Base-by-base conservation (phyloP, 2,797 vertebrate species). In the Nyctibius grandis region DNA sequence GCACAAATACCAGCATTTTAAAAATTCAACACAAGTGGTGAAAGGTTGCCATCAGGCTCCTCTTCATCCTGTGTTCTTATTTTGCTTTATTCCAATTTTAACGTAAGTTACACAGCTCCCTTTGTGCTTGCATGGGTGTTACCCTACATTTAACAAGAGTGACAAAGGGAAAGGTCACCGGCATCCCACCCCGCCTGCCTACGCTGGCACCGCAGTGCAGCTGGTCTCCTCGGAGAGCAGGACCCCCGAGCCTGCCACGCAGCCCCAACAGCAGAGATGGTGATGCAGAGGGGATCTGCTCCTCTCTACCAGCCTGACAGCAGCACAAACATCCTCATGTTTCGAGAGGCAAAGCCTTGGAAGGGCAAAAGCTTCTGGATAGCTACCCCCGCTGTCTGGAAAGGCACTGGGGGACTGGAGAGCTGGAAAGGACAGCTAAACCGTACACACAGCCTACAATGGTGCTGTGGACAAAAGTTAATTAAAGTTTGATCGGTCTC, bases 401-500 rank as follows among this genome's bases (percentile, higher is more conserved):
- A 88, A 92, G 76, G 45, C 44, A 70, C 20, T 0, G 0, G 10
- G 77, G 77, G 77, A 85, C 77, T 5, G 48, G 65, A 93, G 91
- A 83, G 60, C 93, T 92, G 85, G 90, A 70, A 93, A 83, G 64
- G 81, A 87, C 95, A 88, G 85, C 69, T 84, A 87, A 42, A 74
- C 54, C 0, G 0, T 20, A 76, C 68, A 87, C 91, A 14, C 29
- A 45, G 95, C 51, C 51, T 31, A 75, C 60, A 26, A 40, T 21
- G 61, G 94, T 54, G 15, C 84, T 44, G 84, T 6, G 4, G 85
- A 94, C 79, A 81, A 40, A 95, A 63, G 93, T 77, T 97, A 97
- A 98, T 98, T 97, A 94, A 96, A 94, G 87, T 97, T 95, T 97
- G 91, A 97, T 97, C 5, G 3, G 70, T 60, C 72, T 31, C 60